phyloP scores from a whole-genome alignment of 2,113 vertebrate species.

The Carlito syrichta region DNA sequence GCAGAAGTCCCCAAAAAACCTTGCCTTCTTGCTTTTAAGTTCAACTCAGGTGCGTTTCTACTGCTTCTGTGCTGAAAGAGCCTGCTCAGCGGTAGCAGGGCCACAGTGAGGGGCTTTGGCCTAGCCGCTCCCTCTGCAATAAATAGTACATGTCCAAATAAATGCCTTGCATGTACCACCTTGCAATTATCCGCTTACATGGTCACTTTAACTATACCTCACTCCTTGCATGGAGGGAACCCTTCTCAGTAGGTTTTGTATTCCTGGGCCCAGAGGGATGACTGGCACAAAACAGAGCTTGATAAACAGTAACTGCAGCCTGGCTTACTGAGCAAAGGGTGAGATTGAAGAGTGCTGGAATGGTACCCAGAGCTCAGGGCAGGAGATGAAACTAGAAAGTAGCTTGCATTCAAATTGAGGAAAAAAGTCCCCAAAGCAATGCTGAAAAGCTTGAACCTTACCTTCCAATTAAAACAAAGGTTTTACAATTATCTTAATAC shows the following conservation, averaged over 20 bases:
- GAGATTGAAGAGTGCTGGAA: fast-evolving
- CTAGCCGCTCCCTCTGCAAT: background rate
- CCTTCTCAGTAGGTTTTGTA: background rate
- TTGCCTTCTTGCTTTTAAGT: too few relatives aligned
- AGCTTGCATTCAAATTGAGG: background rate
- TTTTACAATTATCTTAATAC: too few relatives aligned
- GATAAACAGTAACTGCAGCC: background rate
- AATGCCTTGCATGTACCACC: background rate
- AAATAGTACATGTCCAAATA: background rate
- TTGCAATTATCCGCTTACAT: background rate
- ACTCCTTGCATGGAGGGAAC: background rate
- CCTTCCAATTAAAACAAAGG: background rate
- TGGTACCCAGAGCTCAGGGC: background rate
- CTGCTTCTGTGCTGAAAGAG: too few relatives aligned
- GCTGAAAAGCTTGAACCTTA: background rate
- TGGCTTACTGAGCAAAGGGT: background rate
- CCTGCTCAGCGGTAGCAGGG: too few relatives aligned
- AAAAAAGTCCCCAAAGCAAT: background rate
- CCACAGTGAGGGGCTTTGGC: background rate
- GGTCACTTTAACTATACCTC: background rate
- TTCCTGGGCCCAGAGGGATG: background rate
- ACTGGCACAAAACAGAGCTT: background rate
- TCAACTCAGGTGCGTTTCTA: too few relatives aligned
- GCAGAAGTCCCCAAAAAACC: too few relatives aligned
- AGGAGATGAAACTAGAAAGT: background rate